Evolutionary conservation across 2,797 vertebrate genomes (phyloP).

Genomic region (Esox lucius): DNA sequence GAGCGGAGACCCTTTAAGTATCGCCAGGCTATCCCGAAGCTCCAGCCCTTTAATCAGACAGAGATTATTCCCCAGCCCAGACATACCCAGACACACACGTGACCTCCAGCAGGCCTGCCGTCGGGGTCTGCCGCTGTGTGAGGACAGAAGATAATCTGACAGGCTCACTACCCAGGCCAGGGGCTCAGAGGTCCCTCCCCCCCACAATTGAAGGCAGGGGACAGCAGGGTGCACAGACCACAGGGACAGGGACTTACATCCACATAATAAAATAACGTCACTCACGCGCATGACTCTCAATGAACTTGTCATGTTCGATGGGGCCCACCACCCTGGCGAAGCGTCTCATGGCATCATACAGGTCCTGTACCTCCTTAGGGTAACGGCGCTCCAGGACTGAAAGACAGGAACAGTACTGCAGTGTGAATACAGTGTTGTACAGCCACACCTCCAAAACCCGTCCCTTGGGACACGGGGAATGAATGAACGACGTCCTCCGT

Average conservation of each 20-base stretch:
- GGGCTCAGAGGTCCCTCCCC: background rate
- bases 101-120: background rate
- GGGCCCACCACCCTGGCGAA: constrained; percentile 93
- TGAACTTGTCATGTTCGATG: constrained; percentile 94
- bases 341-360: constrained; percentile 91
- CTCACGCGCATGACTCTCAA: constrained; percentile 94
- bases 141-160: constrained; percentile 7
- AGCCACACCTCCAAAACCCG: too few species aligned
- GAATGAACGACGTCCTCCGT: background rate
- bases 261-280: constrained; percentile 35
- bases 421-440: too few species aligned
- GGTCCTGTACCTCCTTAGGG: constrained; percentile 95
- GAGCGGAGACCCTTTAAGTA: background rate
- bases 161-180: background rate
- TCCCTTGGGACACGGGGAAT: too few species aligned
- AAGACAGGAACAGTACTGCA: constrained; percentile 22
- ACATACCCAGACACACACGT: background rate
- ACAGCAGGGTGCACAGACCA: background rate
- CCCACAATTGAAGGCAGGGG: background rate
- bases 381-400: constrained; percentile 92
- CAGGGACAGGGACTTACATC: background rate
- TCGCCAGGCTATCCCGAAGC: background rate
- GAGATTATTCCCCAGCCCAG: background rate
- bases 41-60: background rate
- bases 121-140: background rate